phyloP scores from a whole-genome alignment of 53 echinoderm and acorn worm genomes.

The Luidia sarsii region DNA sequence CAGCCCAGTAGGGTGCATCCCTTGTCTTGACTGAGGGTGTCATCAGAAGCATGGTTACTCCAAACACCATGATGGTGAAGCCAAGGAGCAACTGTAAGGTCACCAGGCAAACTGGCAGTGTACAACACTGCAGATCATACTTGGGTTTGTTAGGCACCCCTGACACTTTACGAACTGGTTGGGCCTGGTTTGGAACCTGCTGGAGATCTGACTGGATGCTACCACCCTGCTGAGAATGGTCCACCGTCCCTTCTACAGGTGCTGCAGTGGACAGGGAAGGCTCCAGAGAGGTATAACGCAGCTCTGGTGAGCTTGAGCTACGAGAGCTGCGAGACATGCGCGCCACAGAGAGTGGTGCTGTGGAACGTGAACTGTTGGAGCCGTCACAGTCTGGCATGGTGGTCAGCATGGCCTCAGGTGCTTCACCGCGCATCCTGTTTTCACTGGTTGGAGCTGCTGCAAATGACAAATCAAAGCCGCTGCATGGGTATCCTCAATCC shows the following conservation, averaged over 20 bases:
- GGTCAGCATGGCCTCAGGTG: conserved; percentile 45
- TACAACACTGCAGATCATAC: conserved; percentile 96
- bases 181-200: conserved; percentile 60
- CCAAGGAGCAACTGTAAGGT: conserved; percentile 89
- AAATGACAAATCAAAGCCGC: neutral
- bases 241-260: neutral
- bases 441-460: neutral
- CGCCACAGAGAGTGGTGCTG: conserved; percentile 80
- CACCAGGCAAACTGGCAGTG: conserved; percentile 92
- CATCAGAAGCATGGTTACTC: conserved; percentile 95
- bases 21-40: conserved; percentile 90
- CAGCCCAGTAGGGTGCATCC: conserved; percentile 99
- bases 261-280: conserved; percentile 28
- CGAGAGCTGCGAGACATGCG: conserved; percentile 90
- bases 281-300: conserved; percentile 69
- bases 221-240: conserved; percentile 7
- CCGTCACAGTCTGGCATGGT: conserved; percentile 83
- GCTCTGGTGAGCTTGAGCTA: conserved; percentile 94
- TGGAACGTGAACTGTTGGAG: conserved; percentile 94
- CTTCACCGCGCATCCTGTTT: conserved; percentile 47
- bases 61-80: conserved; percentile 90
- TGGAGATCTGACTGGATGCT: conserved; percentile 55
- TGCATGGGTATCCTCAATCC: conserved; percentile 13
- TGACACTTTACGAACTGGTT: conserved; percentile 60
- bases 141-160: conserved; percentile 56